A percentile compares a stretch with the other conserved stretches of the same genome.
These are phyloP conservation scores for Meriones psammophilus DNA, from an alignment of 2,797 vertebrate genomes.

Conservation along the genomic window DNA sequence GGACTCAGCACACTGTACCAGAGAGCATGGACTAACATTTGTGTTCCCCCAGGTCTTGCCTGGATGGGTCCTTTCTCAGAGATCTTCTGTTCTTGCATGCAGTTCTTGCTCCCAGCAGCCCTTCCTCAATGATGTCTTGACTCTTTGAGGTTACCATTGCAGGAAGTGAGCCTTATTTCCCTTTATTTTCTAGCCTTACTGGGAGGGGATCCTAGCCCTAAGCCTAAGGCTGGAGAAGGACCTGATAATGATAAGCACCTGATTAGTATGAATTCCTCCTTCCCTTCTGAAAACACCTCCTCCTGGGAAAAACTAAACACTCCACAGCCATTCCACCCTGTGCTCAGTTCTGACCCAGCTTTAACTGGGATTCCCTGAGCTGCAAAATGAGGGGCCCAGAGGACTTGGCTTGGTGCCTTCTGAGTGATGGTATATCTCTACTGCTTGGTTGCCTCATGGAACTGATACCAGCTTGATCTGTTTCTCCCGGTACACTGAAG, in stretches of 20 bases:
- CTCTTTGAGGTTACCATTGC: background rate
- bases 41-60: background rate
- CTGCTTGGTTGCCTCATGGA: too few relatives aligned
- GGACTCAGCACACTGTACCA: too few relatives aligned
- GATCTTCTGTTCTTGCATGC: background rate
- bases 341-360: background rate
- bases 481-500: conserved; percentile 1
- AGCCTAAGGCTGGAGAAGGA: background rate
- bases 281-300: background rate
- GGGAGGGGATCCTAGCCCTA: background rate
- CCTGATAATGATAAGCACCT: background rate
- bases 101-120: background rate
- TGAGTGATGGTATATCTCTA: background rate
- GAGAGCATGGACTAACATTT: background rate
- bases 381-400: background rate
- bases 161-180: background rate
- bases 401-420: background rate
- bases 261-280: background rate
- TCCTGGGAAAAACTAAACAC: background rate
- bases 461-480: background rate
- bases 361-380: background rate
- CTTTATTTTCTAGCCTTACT: background rate
- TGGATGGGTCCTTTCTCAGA: background rate
- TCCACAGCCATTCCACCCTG: too few relatives aligned
- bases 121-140: background rate